Evolutionary conservation across 2,113 vertebrate genomes (phyloP), one percentile per base, ranked within the genome.

Genomic region (Pelecanoides urinatrix): DNA sequence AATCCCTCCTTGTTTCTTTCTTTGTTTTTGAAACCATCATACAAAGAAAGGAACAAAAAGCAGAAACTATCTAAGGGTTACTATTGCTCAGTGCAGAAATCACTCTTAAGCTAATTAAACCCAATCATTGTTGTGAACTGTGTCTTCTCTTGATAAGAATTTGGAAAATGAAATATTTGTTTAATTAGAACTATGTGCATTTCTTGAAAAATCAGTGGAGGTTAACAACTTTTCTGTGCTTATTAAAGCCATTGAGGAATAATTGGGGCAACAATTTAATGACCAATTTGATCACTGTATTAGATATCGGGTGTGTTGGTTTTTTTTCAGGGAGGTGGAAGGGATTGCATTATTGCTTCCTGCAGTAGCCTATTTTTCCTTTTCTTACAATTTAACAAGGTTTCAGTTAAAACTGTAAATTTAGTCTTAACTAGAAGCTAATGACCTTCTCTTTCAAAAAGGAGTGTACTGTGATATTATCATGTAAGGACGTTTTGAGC

Each of bases 111-210:
- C 66, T 86, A 92, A 95, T 96, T 95, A 96, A 94, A 45, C 47
- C 27, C 7, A 94, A 78, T 76, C 49, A 92, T 72, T 45, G 68
- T 18, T 59, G 52, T 79, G 74, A 73, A 29, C 52, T 78, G 6
- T 71, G 34, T 78, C 74, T 89, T 91, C 27, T 67, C 34, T 65
- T 72, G 65, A 92, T 92, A 95, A 96, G 36, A 38, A 56, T 63
- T 52, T 71, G 47, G 75, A 79, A 97, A 95, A 93, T 79, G 36
- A 94, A 87, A 75, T 95, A 94, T 95, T 92, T 96, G 15, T 96
- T 97, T 96, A 94, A 97, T 96, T 94, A 95, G 68, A 85, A 22
- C 25, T 58, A 66, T 26, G 49, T 15, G 7, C 50, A 49, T 70
- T 90, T 87, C 80, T 81, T 71, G 56, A 86, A 91, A 96, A 96